phyloP scores from a whole-genome alignment of 2,797 vertebrate species.

The Tragelaphus eurycerus region DNA sequence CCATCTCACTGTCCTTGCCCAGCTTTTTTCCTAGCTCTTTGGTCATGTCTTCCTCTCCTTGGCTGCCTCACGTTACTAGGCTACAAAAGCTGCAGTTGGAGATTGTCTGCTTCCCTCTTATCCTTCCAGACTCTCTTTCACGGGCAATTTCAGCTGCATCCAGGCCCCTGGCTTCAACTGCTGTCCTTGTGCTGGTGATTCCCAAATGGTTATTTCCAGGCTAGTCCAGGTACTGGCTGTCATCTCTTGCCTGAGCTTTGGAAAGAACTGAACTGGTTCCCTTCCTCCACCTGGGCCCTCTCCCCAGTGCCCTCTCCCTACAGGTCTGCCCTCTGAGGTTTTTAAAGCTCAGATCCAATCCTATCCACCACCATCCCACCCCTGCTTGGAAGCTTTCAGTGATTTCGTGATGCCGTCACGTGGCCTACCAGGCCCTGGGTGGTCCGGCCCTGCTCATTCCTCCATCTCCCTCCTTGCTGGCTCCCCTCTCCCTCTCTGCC shows the following conservation, averaged over 20 bases:
- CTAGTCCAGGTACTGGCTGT: neutral
- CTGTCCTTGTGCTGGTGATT: neutral
- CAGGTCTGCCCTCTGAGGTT: neutral
- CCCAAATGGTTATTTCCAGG: neutral
- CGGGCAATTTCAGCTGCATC: neutral
- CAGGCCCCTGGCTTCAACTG: fast-evolving
- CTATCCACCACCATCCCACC: neutral
- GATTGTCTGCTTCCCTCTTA: neutral
- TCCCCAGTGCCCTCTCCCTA: neutral
- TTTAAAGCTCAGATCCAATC: neutral
- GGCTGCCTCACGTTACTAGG: neutral
- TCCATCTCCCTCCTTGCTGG: neutral
- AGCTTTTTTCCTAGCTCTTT: neutral
- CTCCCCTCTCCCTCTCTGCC: neutral
- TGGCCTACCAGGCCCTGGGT: neutral
- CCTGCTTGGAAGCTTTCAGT: neutral
- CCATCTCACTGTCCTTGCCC: neutral
- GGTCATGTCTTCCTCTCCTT: neutral
- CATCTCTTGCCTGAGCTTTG: neutral
- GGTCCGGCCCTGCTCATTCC: neutral
- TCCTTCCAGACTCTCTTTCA: neutral
- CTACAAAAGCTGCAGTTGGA: neutral
- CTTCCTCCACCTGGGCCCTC: neutral
- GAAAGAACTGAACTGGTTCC: neutral
- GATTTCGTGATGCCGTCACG: neutral